Evolutionary conservation across 2,113 vertebrate species (phyloP).

Genomic region (Chelonoidis abingdonii): DNA sequence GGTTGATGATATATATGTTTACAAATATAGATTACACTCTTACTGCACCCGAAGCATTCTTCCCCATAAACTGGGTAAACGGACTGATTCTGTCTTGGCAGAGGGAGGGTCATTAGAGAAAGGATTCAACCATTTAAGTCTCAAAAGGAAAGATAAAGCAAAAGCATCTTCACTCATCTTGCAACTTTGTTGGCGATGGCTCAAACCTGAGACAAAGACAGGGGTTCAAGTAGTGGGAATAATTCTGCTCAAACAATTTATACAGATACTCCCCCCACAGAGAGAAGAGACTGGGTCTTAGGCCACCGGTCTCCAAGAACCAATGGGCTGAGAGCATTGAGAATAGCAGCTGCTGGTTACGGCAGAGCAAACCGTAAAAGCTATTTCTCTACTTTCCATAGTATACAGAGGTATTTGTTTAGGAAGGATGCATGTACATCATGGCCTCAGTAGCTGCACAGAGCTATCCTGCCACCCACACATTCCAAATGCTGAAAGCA

Average conservation of each 20-base stretch:
- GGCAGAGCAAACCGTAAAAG: not conserved
- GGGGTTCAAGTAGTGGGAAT: not conserved
- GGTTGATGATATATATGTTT: not conserved
- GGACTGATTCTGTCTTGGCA: not conserved
- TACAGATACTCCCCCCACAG: not conserved
- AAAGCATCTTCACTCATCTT: conserved; percentile 11
- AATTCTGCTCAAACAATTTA: not conserved
- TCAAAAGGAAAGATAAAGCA: not conserved
- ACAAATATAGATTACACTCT: not conserved
- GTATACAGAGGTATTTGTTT: conserved; percentile 63
- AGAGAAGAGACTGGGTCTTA: not conserved
- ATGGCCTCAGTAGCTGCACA: conserved; percentile 35
- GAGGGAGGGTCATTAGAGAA: not conserved
- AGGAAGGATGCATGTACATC: conserved; percentile 18
- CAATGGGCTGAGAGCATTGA: conserved; percentile 27
- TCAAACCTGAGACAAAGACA: not conserved
- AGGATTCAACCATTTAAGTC: not conserved
- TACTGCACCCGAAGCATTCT: not conserved
- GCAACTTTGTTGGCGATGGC: not conserved
- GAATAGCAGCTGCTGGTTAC: conserved; percentile 3
- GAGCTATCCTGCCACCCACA: conserved; percentile 69
- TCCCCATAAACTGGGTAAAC: not conserved
- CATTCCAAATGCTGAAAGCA: conserved; percentile 59
- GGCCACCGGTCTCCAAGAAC: not conserved
- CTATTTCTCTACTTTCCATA: conserved; percentile 47